These are phyloP conservation scores for Antechinus flavipes DNA, from an alignment of 2,113 vertebrate species.

Conservation along the genomic window DNA sequence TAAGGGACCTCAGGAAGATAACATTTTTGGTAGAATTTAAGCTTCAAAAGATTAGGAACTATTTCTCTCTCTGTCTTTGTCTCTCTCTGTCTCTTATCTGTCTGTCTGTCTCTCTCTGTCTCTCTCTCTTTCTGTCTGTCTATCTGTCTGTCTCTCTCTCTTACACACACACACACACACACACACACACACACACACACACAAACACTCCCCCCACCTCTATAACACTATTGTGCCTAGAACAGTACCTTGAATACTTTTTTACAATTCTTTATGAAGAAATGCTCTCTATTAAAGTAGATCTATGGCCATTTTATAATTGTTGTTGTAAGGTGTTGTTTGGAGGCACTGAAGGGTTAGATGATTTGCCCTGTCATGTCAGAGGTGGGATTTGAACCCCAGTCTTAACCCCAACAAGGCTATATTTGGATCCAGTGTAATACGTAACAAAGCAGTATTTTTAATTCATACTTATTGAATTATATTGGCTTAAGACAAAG, in stretches of 20 bases:
- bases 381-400: neutral
- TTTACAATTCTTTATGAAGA: neutral
- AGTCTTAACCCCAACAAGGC: neutral
- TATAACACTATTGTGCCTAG: neutral
- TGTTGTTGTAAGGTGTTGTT: neutral
- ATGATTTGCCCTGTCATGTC: neutral
- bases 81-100: too few species aligned
- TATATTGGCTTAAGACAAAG: neutral
- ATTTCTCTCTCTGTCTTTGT: neutral
- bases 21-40: neutral
- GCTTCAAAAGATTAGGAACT: neutral
- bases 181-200: too few species aligned
- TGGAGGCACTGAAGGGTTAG: neutral
- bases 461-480: neutral
- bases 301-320: neutral
- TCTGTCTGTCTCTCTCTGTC: too few species aligned
- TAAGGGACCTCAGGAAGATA: neutral
- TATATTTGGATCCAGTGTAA: neutral
- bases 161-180: too few species aligned
- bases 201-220: too few species aligned
- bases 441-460: neutral
- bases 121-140: too few species aligned
- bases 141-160: too few species aligned
- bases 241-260: neutral
- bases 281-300: neutral